Base-by-base conservation (phyloP, 2,113 vertebrate species). In the Collichthys lucidus region DNA sequence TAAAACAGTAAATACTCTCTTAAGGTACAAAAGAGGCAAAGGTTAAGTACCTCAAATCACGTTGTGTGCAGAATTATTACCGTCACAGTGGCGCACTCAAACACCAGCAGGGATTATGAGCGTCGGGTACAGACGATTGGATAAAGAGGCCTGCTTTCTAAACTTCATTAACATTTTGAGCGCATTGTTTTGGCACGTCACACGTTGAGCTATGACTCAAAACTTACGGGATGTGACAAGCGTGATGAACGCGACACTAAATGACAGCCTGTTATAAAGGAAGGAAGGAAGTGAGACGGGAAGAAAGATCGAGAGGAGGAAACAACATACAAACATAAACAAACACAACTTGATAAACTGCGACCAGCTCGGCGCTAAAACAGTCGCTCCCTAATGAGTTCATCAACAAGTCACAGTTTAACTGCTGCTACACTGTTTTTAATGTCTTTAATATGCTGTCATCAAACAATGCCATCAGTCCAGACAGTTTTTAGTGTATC, bases 131-230 rank as follows among this genome's bases (percentile, higher is more conserved):
- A 74, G 68, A 65, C 71, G 55, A 40, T 9, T 20, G 62, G 66
- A 86, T 64, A 11, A 82, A 72, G 44, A 76, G 35, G 4, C 29
- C 47, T 60, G 61, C 65, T 71, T 67, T 63, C 52, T 74, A 66
- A 87, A 86, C 60, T 56, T 65, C 44, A 56, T 80, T 84, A 76
- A 74, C 85, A 80, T 80, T 86, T 76, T 65, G 65, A 82, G 61
- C 65, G 50, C 53, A 61, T 79, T 53, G 42, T 79, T 78, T 61
- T 56, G 72, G 47, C 22, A 47, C 44, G 63, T 79, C 72, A 88
- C 62, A 79, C 19, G 49, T 29, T 53, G 70, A 81, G 35, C 69
- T 17, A 31, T 47, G 56, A 75, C 47, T 75, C 46, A 57, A 31
- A 84, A 52, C 61, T 72, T 68, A 19, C 11, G 31, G 22, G 50